Conservation (phyloP, 2,113 vertebrate genomes). For the Murina feae region DNA sequence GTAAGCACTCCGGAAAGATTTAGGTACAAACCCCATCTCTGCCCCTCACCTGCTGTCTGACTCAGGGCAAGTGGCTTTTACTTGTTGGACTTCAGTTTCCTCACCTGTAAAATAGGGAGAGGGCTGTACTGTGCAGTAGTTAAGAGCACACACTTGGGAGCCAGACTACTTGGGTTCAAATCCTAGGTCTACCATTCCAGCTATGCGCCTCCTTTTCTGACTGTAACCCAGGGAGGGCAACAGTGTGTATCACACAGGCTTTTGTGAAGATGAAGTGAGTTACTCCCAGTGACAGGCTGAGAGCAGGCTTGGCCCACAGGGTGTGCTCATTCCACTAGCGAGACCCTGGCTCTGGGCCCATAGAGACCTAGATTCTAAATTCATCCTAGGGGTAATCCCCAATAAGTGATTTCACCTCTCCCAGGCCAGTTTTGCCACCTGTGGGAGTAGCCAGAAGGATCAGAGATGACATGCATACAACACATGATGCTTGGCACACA, state of each 20-base stretch:
- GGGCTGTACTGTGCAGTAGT: background rate
- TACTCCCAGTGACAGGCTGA: background rate
- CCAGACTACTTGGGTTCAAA: background rate
- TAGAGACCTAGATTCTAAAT: background rate
- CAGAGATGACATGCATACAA: accelerated
- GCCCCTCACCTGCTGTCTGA: background rate
- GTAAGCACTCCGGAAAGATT: background rate
- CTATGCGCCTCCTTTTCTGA: background rate
- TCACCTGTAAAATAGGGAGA: background rate
- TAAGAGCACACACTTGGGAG: background rate
- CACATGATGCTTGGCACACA: background rate
- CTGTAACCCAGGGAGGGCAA: background rate
- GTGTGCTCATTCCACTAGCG: background rate
- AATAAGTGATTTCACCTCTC: background rate
- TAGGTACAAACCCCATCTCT: background rate
- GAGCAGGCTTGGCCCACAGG: background rate
- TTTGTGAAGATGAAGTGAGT: background rate
- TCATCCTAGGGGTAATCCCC: background rate
- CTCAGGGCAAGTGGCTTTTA: background rate
- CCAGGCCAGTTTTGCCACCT: background rate
- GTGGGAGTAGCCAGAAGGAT: background rate
- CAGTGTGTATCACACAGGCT: accelerated
- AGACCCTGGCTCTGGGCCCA: background rate
- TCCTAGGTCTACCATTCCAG: background rate
- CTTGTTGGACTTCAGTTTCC: background rate